phyloP scores from a whole-genome alignment of 2,888 invertebrate genomes.

The Mycalesis mineus region DNA sequence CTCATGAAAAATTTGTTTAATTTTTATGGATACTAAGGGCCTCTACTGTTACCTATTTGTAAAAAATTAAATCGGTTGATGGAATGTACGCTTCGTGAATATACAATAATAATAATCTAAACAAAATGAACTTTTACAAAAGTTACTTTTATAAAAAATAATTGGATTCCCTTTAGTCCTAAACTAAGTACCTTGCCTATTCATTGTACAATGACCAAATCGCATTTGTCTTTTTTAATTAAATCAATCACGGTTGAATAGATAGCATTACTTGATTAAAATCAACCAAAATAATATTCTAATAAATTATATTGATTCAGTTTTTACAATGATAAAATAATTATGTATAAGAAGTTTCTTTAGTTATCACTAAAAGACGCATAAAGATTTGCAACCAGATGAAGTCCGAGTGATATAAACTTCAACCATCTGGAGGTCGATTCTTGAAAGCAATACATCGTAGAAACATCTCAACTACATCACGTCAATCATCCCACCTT shows the following conservation, averaged over 20 bases:
- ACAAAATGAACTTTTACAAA: conserved; percentile 2
- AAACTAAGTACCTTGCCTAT: not conserved
- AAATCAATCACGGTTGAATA: too few species aligned
- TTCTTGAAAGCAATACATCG: too few species aligned
- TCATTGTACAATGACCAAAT: not conserved
- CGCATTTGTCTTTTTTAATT: too few species aligned
- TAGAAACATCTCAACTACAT: too few species aligned
- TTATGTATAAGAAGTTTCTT: too few species aligned
- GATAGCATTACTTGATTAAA: too few species aligned
- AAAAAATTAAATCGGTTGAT: not conserved
- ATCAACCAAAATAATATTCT: not conserved
- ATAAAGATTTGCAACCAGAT: too few species aligned
- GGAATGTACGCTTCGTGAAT: not conserved
- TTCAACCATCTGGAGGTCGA: too few species aligned
- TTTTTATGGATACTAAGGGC: not conserved
- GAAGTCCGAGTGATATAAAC: too few species aligned
- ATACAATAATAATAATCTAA: not conserved
- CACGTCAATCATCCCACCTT: too few species aligned
- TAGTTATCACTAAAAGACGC: too few species aligned
- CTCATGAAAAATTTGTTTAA: not conserved
- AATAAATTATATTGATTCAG: not conserved
- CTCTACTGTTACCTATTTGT: not conserved
- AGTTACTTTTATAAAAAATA: not conserved
- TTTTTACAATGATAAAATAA: not conserved
- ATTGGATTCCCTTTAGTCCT: not conserved